phyloP scores from a whole-genome alignment of 2,797 vertebrate genomes.

The Hippoglossus hippoglossus region DNA sequence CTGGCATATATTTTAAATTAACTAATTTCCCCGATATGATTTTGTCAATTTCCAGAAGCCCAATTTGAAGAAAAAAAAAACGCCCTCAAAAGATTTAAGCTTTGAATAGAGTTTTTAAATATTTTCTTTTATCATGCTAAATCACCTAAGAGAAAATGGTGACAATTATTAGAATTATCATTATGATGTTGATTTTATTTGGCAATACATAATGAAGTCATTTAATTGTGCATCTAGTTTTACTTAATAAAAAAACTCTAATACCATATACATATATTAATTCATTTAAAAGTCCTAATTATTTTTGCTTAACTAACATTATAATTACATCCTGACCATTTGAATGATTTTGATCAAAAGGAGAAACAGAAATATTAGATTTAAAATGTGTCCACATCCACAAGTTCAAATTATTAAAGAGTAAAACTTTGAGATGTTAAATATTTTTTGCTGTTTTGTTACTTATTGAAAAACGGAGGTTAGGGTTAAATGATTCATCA shows the following conservation, averaged over 20 bases:
- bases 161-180: neutral
- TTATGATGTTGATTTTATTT: neutral
- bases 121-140: neutral
- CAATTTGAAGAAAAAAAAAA: neutral
- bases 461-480: neutral
- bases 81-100: neutral
- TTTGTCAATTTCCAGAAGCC: conserved; percentile 12
- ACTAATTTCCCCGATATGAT: neutral
- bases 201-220: neutral
- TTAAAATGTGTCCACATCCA: neutral
- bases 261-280: neutral
- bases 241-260: neutral
- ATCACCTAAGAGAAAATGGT: neutral
- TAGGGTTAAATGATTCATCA: conserved; percentile 14
- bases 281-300: neutral
- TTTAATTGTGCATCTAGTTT: neutral
- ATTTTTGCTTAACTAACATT: conserved; percentile 3
- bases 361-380: neutral
- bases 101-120: neutral
- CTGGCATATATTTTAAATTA: neutral
- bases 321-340: neutral
- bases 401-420: conserved; percentile 4
- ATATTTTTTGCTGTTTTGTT: neutral
- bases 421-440: neutral
- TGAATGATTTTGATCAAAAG: conserved; percentile 8